Evolutionary conservation across 37 sponge, comb jelly and placozoan species (phyloP).

Genomic region (Theonella swinhoei): DNA sequence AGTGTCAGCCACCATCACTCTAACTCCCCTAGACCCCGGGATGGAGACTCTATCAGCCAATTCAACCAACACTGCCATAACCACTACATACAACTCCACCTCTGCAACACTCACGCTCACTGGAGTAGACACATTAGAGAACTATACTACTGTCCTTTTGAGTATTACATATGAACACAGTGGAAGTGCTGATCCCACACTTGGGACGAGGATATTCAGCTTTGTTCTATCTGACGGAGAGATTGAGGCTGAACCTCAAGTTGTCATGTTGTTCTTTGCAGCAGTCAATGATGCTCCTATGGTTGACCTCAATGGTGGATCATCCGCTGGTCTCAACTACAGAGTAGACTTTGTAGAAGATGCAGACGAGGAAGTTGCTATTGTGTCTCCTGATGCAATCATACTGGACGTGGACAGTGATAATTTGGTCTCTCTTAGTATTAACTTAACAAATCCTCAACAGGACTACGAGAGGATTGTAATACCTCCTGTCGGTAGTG

Average conservation of each 20-base stretch:
- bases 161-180: conserved; percentile 53
- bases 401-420: conserved; percentile 68
- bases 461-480: conserved; percentile 4
- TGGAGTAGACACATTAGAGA: conserved; percentile 47
- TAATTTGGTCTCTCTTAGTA: conserved; percentile 12
- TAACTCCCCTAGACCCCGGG: conserved; percentile 44
- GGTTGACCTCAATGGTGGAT: conserved; percentile 35
- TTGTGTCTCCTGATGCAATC: conserved; percentile 4
- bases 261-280: conserved; percentile 29
- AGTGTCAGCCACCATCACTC: conserved; percentile 27
- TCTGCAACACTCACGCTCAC: conserved; percentile 26
- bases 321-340: not conserved
- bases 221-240: conserved; percentile 57
- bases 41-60: conserved; percentile 42
- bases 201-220: conserved; percentile 40
- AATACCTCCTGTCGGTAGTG: not conserved
- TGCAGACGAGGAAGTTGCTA: not conserved
- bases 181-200: conserved; percentile 14
- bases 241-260: not conserved
- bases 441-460: conserved; percentile 36
- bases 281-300: conserved; percentile 73
- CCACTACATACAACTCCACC: not conserved
- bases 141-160: conserved; percentile 33
- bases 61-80: conserved; percentile 20
- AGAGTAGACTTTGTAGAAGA: conserved; percentile 54